A percentile compares a stretch with the other conserved stretches of the same genome.
phyloP scores from a whole-genome alignment of 2,113 vertebrate genomes.

The Tenrec ecaudatus region DNA sequence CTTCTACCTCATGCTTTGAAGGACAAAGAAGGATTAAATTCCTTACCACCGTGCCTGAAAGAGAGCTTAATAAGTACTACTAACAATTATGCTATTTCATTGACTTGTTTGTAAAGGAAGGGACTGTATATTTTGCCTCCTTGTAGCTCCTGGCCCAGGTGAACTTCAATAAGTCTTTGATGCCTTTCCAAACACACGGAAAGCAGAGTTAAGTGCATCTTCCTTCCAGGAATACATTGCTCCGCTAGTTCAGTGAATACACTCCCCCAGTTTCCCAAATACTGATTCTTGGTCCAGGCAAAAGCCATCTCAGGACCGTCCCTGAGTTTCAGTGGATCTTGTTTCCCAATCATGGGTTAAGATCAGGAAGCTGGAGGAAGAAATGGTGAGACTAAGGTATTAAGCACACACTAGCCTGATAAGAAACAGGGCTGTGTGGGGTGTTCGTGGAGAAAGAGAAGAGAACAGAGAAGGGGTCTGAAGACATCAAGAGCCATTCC shows the following conservation, averaged over 20 bases:
- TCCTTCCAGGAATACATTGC: not conserved
- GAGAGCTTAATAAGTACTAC: not conserved
- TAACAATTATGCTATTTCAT: constrained; percentile 1
- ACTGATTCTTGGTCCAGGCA: not conserved
- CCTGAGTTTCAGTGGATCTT: not conserved
- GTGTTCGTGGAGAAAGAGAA: not conserved
- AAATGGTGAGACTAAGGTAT: not conserved
- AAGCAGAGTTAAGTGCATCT: not conserved
- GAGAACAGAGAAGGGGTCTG: not conserved
- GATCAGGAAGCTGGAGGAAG: not conserved
- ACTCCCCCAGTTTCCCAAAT: not conserved
- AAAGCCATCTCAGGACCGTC: not conserved
- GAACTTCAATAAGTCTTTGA: not conserved
- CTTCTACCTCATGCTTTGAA: not conserved
- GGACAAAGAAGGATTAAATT: not conserved
- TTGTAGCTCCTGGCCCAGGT: not conserved
- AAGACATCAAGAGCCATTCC: not conserved
- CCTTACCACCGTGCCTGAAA: not conserved
- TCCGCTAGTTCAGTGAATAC: not conserved
- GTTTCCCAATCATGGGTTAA: not conserved
- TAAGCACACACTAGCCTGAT: not conserved
- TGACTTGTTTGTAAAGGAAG: not conserved
- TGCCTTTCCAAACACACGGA: not conserved
- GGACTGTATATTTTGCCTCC: not conserved
- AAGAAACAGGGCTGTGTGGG: not conserved